Base-by-base conservation (phyloP, 2,888 invertebrate species). In the Ichneumoninae sp. region DNA sequence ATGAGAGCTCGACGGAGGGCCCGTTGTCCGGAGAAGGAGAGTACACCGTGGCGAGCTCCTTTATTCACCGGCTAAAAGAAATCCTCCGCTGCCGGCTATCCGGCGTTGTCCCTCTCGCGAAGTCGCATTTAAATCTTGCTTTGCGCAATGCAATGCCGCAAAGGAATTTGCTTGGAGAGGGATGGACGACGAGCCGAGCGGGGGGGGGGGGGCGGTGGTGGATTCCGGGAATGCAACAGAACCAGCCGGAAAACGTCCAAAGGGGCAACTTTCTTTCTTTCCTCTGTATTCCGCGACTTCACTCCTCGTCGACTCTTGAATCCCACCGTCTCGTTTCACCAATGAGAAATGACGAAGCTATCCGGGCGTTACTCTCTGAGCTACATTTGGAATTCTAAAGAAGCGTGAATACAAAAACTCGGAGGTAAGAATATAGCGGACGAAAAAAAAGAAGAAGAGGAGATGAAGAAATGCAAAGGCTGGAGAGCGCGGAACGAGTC, bases 381-480 rank as follows among this genome's bases (percentile, higher is more conserved):
- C 73, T 74, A 81, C 81, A 84, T 84, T 81, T 69, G 65, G 44
- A 81, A 78, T 78, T 81, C 63, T 70, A 78, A 77, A 81, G 84
- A 66, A 70, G 52, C 60, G 50, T 78, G 63, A 69, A 81, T 30
- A 75, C 69, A 54, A 8, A 60, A 8, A 63, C 50, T n/a, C 13
- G 60, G 68, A 50, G 50, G 36, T 30, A 44, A 66, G 33, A 44
- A 16, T 63, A 44, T 30, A 57, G 36, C 50, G 30, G 57, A 52
- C 52, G 36, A 19, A 30, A 80, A 50, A 26, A 36, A 57, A 30
- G 19, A 66, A 36, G 36, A 36, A 68, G 63, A 57, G 60, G 70
- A 54, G 63, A 5, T 36, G 22, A 36, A 16, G 50, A 44, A 69
- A 74, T 33, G 76, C 13, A 44, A 74, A 74, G 65, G 76, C 13